Percentiles rank a stretch among this genome's conserved stretches.
Evolutionary conservation across 2,888 invertebrate species (phyloP).

Genomic region (Ptilodon capucinus): DNA sequence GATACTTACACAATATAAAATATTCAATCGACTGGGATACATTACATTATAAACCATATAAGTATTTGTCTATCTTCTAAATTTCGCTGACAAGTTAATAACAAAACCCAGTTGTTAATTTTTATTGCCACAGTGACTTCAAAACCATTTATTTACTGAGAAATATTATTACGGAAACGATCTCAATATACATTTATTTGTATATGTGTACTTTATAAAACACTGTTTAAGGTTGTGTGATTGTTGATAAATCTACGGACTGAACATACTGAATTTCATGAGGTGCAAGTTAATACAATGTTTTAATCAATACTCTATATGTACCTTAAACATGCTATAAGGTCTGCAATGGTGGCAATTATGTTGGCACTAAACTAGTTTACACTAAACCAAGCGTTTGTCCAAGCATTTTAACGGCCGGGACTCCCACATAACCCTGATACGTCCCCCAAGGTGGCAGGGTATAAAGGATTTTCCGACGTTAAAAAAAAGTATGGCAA

Average conservation of each 20-base stretch:
- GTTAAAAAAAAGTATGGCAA: no score
- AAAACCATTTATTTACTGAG: constrained; percentile 42
- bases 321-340: no score
- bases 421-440: no score
- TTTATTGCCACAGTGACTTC: constrained; percentile 17
- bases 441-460: no score
- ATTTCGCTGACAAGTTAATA: no score
- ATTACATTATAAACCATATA: no score
- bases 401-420: no score
- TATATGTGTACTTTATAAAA: constrained; percentile 59
- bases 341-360: no score
- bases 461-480: no score
- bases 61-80: no score
- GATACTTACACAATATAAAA: background rate
- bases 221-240: constrained; percentile 39
- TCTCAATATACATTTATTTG: constrained; percentile 70
- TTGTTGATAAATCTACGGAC: background rate
- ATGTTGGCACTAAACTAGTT: no score
- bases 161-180: constrained; percentile 70
- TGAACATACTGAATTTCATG: constrained; percentile 6
- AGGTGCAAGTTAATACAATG: background rate
- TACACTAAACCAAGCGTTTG: no score
- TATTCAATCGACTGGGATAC: background rate
- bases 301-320: background rate
- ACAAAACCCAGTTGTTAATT: constrained; percentile 29